phyloP scores from a whole-genome alignment of 2,888 invertebrate species.

The Sminthurinus aureus region DNA sequence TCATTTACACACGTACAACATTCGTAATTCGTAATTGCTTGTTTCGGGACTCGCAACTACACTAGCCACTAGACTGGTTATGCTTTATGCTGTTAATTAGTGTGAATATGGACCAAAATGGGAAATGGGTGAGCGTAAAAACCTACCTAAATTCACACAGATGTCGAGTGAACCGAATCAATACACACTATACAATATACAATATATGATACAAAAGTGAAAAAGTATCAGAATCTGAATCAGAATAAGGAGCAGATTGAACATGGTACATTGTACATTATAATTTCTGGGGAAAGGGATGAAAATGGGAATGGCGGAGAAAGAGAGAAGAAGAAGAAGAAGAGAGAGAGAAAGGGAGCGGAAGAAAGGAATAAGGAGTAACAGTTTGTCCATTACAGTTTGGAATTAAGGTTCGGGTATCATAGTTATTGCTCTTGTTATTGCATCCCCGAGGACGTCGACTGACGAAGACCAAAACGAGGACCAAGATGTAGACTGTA shows the following conservation, averaged over 20 bases:
- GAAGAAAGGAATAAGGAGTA: slow-evolving; percentile 39
- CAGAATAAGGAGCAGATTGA: too few relatives aligned
- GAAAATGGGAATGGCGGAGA: not conserved
- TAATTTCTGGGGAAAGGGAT: not conserved
- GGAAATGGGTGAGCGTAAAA: not conserved
- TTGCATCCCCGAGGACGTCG: slow-evolving; percentile 52
- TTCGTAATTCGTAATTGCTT: not conserved
- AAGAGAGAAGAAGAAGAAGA: not conserved
- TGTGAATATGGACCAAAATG: not conserved
- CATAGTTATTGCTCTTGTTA: slow-evolving; percentile 55
- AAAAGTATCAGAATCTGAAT: too few relatives aligned
- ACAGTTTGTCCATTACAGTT: slow-evolving; percentile 54
- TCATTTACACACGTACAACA: not conserved
- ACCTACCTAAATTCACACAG: too few relatives aligned
- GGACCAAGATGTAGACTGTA: too few relatives aligned
- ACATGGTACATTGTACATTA: not conserved
- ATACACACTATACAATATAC: too few relatives aligned
- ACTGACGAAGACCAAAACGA: too few relatives aligned
- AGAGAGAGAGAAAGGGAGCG: not conserved
- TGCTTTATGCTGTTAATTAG: not conserved
- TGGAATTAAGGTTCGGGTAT: slow-evolving; percentile 53
- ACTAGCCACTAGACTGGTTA: not conserved
- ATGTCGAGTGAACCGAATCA: too few relatives aligned
- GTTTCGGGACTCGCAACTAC: not conserved
- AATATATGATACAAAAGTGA: too few relatives aligned